Conservation (phyloP, 1,140 invertebrate species). For the Calephelis nemesis region DNA sequence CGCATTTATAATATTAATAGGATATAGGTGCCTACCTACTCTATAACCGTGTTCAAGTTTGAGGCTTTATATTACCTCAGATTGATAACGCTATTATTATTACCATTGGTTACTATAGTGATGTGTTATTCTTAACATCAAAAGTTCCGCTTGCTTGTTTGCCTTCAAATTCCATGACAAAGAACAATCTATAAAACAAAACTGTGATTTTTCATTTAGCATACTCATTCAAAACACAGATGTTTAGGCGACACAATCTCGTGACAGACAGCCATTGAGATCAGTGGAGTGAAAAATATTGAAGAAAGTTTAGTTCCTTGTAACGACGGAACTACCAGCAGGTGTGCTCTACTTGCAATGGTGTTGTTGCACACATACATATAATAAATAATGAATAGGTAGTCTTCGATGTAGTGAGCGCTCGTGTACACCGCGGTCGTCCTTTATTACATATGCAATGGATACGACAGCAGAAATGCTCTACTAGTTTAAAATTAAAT, state of each 20-base stretch:
- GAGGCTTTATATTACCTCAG: no score
- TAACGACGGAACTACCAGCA: constrained; percentile 43
- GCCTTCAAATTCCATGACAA: no score
- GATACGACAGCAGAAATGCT: constrained; percentile 40
- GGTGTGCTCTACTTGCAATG: constrained; percentile 60
- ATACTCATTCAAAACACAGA: constrained; percentile 36
- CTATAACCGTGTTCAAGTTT: no score
- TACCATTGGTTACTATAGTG: no score
- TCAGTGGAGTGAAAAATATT: constrained; percentile 44
- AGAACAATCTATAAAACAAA: no score
- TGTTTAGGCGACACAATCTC: constrained; percentile 45
- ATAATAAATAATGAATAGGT: constrained; percentile 36
- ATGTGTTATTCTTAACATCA: no score
- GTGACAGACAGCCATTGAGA: constrained; percentile 38
- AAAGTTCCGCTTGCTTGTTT: no score
- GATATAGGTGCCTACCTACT: no score
- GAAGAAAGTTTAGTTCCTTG: constrained; percentile 25
- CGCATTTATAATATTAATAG: no score
- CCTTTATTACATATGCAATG: constrained; percentile 47
- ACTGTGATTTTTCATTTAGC: no score
- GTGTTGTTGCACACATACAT: constrained; percentile 40
- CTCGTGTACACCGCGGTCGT: constrained; percentile 47
- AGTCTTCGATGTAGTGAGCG: constrained; percentile 35
- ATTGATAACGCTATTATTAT: no score
- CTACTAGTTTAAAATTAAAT: constrained; percentile 35